Evolutionary conservation across 2,888 invertebrate genomes (phyloP).

Genomic region (Lycophotia porphyrea): DNA sequence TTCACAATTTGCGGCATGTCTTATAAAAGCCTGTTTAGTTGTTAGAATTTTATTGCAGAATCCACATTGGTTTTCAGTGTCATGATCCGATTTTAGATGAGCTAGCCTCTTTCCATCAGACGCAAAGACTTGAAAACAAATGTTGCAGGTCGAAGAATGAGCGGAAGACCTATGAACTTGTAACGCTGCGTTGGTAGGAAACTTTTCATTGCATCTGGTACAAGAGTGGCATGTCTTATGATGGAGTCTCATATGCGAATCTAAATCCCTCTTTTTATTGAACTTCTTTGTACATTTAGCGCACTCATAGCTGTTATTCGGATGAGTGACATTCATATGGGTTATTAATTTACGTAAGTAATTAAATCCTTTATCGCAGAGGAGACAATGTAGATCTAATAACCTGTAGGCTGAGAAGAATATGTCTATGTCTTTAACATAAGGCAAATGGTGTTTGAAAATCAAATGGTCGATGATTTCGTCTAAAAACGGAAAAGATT

Average conservation of each 20-base stretch:
- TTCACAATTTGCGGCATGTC: conserved; percentile 78
- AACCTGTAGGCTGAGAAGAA: conserved; percentile 76
- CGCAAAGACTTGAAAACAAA: conserved; percentile 79
- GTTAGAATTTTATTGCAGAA: conserved; percentile 77
- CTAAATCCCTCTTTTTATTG: conserved; percentile 78
- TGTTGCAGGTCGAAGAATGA: conserved; percentile 80
- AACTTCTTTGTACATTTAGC: conserved; percentile 76
- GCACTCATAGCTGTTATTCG: conserved; percentile 74
- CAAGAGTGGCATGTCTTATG: conserved; percentile 78
- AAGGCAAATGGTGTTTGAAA: conserved; percentile 75
- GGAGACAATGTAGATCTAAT: conserved; percentile 78
- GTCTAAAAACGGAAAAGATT: conserved; percentile 55
- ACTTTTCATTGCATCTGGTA: conserved; percentile 73
- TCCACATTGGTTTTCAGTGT: conserved; percentile 73
- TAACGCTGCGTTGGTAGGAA: conserved; percentile 71
- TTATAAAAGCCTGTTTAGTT: conserved; percentile 78
- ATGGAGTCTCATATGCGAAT: conserved; percentile 74
- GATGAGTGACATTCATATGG: conserved; percentile 79
- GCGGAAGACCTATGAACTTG: conserved; percentile 76
- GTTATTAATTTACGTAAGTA: conserved; percentile 75
- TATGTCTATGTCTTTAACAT: conserved; percentile 72
- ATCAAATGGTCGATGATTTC: conserved; percentile 73
- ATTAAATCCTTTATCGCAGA: conserved; percentile 75
- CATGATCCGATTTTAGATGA: conserved; percentile 81
- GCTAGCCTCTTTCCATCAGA: conserved; percentile 74